Conservation (phyloP, 2,888 invertebrate genomes). For the Labia minor region DNA sequence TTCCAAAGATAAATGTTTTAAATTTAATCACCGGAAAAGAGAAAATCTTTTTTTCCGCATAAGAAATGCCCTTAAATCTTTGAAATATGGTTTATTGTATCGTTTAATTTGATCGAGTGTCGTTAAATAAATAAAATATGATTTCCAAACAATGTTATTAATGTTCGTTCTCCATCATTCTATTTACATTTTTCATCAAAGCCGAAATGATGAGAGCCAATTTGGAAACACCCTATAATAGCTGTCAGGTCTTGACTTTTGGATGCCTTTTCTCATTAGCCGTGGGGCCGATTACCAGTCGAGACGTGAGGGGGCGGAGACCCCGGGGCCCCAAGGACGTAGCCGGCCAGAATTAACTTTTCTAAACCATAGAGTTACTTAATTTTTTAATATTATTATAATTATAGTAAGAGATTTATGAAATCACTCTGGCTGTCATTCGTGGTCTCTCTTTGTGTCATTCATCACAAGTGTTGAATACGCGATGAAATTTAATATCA, state of each 20-base stretch:
- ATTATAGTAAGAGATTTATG: not conserved
- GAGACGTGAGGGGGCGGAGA: not conserved
- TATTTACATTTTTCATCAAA: too few species aligned
- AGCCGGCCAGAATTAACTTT: not conserved
- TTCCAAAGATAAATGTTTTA: too few species aligned
- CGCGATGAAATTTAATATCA: conserved; percentile 1
- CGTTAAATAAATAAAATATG: too few species aligned
- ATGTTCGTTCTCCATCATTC: too few species aligned
- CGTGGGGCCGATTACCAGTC: not conserved
- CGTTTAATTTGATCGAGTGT: too few species aligned
- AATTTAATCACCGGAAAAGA: too few species aligned
- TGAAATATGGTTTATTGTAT: too few species aligned
- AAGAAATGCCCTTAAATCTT: too few species aligned
- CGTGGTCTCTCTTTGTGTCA: conserved; percentile 1
- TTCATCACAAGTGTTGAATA: conserved; percentile 1
- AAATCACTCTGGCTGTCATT: not conserved
- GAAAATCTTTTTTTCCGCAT: too few species aligned
- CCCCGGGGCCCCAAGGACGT: not conserved
- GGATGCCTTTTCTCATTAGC: conserved; percentile 13
- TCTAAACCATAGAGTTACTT: not conserved
- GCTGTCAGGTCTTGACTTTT: conserved; percentile 8
- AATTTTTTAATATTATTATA: not conserved
- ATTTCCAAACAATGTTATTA: too few species aligned
- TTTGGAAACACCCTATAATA: conserved; percentile 6
- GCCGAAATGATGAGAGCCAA: too few species aligned